phyloP scores from a whole-genome alignment of 2,888 invertebrate genomes.

The Hylaea fasciaria region DNA sequence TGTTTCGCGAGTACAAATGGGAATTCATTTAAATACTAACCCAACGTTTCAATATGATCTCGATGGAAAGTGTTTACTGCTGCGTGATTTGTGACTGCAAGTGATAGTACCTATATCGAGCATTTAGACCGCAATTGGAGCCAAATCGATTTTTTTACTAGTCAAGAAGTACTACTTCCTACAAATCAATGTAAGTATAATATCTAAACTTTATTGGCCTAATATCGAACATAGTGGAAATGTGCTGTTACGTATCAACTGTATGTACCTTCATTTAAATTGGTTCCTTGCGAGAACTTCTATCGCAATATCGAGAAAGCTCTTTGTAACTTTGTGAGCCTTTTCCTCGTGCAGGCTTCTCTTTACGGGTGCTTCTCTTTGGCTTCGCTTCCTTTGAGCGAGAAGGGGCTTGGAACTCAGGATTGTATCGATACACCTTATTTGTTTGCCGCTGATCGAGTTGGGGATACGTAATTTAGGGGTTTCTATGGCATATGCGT shows the following conservation, averaged over 20 bases:
- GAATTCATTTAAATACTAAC: slow-evolving; percentile 84
- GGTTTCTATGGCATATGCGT: slow-evolving; percentile 48
- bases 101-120: not conserved
- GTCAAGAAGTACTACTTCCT: too few species aligned
- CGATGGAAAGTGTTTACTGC: slow-evolving; percentile 64
- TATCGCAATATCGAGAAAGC: slow-evolving; percentile 47
- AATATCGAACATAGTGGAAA: not conserved
- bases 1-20: slow-evolving; percentile 84
- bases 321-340: slow-evolving; percentile 64
- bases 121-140: too few species aligned
- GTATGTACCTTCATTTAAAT: slow-evolving; percentile 43
- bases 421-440: slow-evolving; percentile 73
- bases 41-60: slow-evolving; percentile 80
- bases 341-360: slow-evolving; percentile 50
- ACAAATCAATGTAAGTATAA: too few species aligned
- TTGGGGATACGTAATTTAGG: slow-evolving; percentile 52
- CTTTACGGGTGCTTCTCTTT: slow-evolving; percentile 62
- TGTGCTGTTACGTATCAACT: slow-evolving; percentile 2
- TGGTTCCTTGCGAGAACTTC: slow-evolving; percentile 43
- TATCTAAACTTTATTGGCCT: too few species aligned
- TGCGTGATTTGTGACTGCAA: slow-evolving; percentile 46
- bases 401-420: slow-evolving; percentile 64
- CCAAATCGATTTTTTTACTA: too few species aligned
- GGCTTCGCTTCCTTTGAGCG: slow-evolving; percentile 31
- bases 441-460: slow-evolving; percentile 78